Base-by-base conservation (phyloP, 1,140 invertebrate species). In the Akabosia matsudoensis region DNA sequence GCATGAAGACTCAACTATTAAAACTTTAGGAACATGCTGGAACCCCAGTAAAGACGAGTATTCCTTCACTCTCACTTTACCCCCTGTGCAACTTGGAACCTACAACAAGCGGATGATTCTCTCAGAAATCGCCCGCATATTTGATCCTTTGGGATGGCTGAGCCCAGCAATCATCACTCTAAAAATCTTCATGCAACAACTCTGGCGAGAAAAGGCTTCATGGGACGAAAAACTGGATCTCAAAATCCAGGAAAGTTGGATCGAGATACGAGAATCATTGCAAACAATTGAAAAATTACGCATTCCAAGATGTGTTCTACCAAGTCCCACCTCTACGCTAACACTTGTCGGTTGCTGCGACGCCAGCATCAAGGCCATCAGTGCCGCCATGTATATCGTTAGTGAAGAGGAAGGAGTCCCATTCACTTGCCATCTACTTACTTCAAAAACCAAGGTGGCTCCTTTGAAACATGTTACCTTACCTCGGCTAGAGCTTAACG, bases 71-170 rank as follows among this genome's bases (percentile, higher is more conserved):
- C 10, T 70, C 13, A 24, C 4, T 14, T 24, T 22, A 16, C 67
- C n/a, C 22, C 16, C 14, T 70, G 16, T 24, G 28, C 14, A 13
- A 70, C 16, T 33, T 30, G 7, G 79, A 0, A 82, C 84, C 0
- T 45, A 45, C 18, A 45, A 7, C 7, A 84, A 84, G 73, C 54
- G 83, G 61, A 78, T 73, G 18, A 76, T 84, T 14, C 54, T 84
- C 13, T 82, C 83, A 1, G 77, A 84, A 18, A 73, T 84, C 10
- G 78, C 83, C 2, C 79, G 78, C 74, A 64, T 85, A 14, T 87
- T 84, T 77, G 86, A 87, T 80, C 86, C 86, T 13, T 77, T 86
- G n/a, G 86, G 85, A 28, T 77, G 85, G 16, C 26, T 86, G 13
- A 79, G 81, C 31, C 84, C 86, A 26, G 64, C 84, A 10, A 82